Evolutionary conservation across 1,140 invertebrate species (phyloP), one percentile per base, ranked within the genome.

Genomic region (Euglossa dilemma): DNA sequence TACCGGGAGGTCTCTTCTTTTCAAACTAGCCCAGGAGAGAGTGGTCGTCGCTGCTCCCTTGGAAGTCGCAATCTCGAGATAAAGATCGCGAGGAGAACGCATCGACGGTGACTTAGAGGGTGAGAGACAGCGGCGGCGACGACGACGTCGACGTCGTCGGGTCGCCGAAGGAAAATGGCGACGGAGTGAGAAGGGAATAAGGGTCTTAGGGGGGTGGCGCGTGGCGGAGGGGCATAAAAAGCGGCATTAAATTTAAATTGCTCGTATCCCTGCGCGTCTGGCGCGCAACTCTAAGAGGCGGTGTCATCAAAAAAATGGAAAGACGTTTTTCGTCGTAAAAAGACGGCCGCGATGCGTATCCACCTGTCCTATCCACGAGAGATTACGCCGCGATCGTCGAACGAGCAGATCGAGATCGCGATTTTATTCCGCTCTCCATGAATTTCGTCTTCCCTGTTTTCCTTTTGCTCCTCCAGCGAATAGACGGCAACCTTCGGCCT

Each of bases 171-270:
- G 20, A 45, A n/a, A 23, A 28, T 45, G 18, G 16, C 0, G 43
- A 18, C 6, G n/a, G 28, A 12, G 8, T n/a, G 20, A 23, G 12
- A 45, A 1, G 25, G 8, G 36, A 36, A 36, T 36, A 36, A 36
- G 36, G 36, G 36, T 0, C 16, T 56, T 18, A 3, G 61, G 36
- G 28, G 28, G 18, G 28, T 63, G 9, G 61, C 28, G 61, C 45
- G 64, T 4, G 8, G 14, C 16, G 12, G 23, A 23, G 25, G 66
- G 43, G 8, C 23, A 71, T 83, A 83, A 77, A 82, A 87, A 83
- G 83, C 63, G 67, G 80, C 87, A 85, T 89, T 89, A 89, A 89
- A 89, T 87, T 89, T 87, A 78, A 89, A 87, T 89, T 85, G 85
- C 86, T 83, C 87, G 78, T 89, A 84, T 85, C 71, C 56, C 77